These are phyloP conservation scores for Mixornis gularis DNA, from an alignment of 2,113 vertebrate genomes.

Conservation along the genomic window DNA sequence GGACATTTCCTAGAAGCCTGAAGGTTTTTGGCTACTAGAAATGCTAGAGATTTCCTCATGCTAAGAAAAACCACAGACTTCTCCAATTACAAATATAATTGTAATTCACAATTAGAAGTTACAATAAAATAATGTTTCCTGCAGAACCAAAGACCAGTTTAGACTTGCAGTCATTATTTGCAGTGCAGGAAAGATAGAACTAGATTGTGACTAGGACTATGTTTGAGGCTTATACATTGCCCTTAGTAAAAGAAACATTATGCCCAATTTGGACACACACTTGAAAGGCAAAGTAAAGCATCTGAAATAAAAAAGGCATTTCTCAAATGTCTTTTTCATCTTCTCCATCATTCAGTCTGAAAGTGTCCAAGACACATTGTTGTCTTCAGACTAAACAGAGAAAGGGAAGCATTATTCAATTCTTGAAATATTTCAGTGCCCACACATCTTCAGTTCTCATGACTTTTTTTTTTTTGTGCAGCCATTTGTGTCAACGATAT, in stretches of 20 bases:
- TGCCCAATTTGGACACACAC: not conserved
- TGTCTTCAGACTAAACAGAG: constrained; percentile 51
- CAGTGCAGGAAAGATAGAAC: not conserved
- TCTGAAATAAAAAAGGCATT: constrained; percentile 20
- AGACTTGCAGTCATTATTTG: constrained; percentile 7
- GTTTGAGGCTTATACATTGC: not conserved
- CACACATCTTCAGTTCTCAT: constrained; percentile 66
- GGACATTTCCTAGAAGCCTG: constrained; percentile 39
- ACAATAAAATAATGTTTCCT: constrained; percentile 27
- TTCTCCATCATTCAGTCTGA: constrained; percentile 13
- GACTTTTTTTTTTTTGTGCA: constrained; percentile 55
- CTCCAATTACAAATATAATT: constrained; percentile 39
- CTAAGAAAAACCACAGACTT: constrained; percentile 39
- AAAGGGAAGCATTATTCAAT: constrained; percentile 49
- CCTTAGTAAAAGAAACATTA: constrained; percentile 31
- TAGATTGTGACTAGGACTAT: not conserved
- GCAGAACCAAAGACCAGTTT: not conserved
- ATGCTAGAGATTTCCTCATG: constrained; percentile 6
- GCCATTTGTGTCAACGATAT: constrained; percentile 50
- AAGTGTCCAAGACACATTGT: constrained; percentile 24
- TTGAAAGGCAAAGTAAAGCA: constrained; percentile 1
- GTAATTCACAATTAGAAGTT: constrained; percentile 30
- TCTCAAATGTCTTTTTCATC: constrained; percentile 42
- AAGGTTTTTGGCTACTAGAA: constrained; percentile 44
- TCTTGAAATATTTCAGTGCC: constrained; percentile 65